Conservation (phyloP, 2,888 invertebrate species). For the Petrolisthes manimaculis region DNA sequence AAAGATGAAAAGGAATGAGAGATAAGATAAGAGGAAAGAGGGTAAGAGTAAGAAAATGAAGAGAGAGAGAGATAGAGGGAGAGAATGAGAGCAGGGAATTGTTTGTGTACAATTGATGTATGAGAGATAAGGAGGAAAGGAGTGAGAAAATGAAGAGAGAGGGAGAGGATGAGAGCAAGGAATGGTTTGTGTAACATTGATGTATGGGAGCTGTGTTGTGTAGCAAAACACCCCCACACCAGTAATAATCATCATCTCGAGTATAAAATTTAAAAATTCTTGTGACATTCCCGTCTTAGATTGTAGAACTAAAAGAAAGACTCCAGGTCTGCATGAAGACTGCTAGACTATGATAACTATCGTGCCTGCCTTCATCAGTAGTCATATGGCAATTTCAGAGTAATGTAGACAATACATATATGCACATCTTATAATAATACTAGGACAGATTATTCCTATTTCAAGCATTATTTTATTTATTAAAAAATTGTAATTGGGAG, state of each 20-base stretch:
- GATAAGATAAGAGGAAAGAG: not conserved
- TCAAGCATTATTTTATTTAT: slow-evolving; percentile 16
- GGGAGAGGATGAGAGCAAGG: too few species aligned
- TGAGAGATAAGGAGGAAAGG: too few species aligned
- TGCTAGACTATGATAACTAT: slow-evolving; percentile 29
- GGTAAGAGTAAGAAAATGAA: too few species aligned
- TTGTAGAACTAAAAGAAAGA: slow-evolving; percentile 22
- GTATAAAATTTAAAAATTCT: slow-evolving; percentile 7
- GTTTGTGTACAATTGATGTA: too few species aligned
- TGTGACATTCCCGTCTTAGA: slow-evolving; percentile 57
- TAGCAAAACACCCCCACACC: slow-evolving; percentile 5
- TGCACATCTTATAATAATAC: slow-evolving; percentile 7
- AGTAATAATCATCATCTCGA: slow-evolving; percentile 5
- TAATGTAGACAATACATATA: slow-evolving; percentile 27
- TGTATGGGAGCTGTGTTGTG: not conserved
- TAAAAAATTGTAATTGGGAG: slow-evolving; percentile 5
- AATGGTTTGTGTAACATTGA: too few species aligned
- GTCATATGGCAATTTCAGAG: slow-evolving; percentile 21
- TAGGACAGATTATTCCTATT: slow-evolving; percentile 21
- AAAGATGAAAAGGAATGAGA: not conserved
- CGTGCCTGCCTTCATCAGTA: slow-evolving; percentile 38
- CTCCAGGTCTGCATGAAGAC: slow-evolving; percentile 46
- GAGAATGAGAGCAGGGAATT: too few species aligned
- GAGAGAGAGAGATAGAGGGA: too few species aligned
- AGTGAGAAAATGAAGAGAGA: too few species aligned